A percentile compares a stretch with the other conserved stretches of the same genome.
These are phyloP conservation scores for Scleropages formosus DNA, from an alignment of 2,797 vertebrate species.

Conservation along the genomic window DNA sequence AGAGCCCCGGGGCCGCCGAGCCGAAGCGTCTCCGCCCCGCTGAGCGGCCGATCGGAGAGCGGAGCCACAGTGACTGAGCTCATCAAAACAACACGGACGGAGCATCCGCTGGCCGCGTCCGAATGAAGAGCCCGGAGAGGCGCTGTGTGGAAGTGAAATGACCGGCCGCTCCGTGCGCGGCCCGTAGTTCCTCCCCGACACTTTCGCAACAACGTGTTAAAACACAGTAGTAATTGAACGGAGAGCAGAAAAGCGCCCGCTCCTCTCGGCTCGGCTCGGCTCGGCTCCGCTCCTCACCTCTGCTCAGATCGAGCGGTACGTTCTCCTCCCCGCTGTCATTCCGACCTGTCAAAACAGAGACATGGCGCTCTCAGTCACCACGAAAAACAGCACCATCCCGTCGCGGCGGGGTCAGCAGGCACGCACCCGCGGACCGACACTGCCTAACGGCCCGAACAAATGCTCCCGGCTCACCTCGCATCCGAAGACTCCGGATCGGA, in stretches of 20 bases:
- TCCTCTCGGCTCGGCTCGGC: constrained; percentile 48
- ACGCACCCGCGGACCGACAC: background rate
- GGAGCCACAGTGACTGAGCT: constrained; percentile 17
- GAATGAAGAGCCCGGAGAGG: constrained; percentile 1
- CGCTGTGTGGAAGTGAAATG: background rate
- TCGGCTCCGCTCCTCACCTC: constrained; percentile 79
- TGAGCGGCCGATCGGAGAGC: no score
- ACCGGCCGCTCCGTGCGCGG: background rate
- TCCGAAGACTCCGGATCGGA: constrained; percentile 94
- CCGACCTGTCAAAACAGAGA: constrained; percentile 80
- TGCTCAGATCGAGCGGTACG: constrained; percentile 94
- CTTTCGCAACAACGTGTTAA: constrained; percentile 12
- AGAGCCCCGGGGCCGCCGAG: no score
- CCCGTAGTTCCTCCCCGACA: background rate
- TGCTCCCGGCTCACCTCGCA: constrained; percentile 81
- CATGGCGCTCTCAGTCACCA: constrained; percentile 32
- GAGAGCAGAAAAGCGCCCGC: constrained; percentile 45
- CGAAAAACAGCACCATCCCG: constrained; percentile 20
- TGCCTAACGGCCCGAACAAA: constrained; percentile 20
- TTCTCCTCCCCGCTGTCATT: constrained; percentile 99
- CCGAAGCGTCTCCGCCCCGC: no score
- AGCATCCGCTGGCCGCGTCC: no score
- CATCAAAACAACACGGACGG: constrained; percentile 58
- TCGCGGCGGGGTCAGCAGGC: constrained; percentile 28
- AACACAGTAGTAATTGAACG: constrained; percentile 39